A percentile compares a stretch with the other conserved stretches of the same genome.
Evolutionary conservation across 2,113 vertebrate genomes (phyloP).

Genomic region (Coptodon rendalli): DNA sequence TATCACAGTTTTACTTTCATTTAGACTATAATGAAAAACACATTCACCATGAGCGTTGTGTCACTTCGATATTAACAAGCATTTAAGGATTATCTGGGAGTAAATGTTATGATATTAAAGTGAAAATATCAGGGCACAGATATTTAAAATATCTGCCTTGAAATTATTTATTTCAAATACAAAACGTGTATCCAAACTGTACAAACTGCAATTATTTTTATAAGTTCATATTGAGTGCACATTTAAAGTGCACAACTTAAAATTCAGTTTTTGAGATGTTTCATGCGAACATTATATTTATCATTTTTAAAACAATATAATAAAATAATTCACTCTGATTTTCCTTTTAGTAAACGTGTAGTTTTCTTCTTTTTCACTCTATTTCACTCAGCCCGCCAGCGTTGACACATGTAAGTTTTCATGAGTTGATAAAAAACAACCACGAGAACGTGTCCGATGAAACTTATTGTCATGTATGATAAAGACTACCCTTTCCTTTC

Average conservation of each 20-base stretch:
- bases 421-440: neutral
- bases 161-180: neutral
- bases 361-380: neutral
- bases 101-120: neutral
- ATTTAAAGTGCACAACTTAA: neutral
- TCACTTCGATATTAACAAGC: neutral
- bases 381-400: neutral
- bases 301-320: neutral
- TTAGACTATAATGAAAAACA: neutral
- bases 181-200: neutral
- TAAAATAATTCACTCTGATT: neutral
- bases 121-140: neutral
- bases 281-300: neutral
- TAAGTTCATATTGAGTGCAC: neutral
- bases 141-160: neutral
- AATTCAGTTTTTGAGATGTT: neutral
- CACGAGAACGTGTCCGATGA: neutral
- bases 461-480: neutral
- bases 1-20: neutral
- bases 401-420: neutral
- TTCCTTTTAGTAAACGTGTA: neutral
- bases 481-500: neutral
- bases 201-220: accelerated
- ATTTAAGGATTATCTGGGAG: neutral
- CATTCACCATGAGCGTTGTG: neutral